These are phyloP conservation scores for Pterocles burchelli DNA, from an alignment of 2,113 vertebrate species.

Conservation along the genomic window DNA sequence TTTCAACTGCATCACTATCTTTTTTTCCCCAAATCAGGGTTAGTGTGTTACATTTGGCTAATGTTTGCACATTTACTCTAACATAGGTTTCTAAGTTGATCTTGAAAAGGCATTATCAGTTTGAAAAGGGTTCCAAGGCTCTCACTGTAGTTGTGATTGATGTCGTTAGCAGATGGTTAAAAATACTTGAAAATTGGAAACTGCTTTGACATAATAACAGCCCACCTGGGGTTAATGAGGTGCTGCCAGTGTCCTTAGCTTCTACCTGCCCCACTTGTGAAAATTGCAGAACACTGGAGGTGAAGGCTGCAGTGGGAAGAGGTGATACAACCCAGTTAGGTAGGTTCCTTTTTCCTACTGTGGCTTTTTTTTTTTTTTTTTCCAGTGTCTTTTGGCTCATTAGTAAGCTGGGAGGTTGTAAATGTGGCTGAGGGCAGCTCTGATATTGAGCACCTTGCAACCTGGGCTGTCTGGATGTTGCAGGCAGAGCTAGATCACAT, in stretches of 20 bases:
- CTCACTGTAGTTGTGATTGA: background rate
- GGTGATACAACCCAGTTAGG: background rate
- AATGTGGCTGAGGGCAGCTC: background rate
- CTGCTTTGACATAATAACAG: background rate
- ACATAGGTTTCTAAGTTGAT: background rate
- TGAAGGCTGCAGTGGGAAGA: background rate
- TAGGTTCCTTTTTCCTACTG: background rate
- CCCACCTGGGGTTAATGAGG: background rate
- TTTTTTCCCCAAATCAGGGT: background rate
- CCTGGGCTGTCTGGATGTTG: background rate
- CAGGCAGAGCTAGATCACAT: background rate
- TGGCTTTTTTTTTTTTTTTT: background rate
- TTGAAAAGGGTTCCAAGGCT: background rate
- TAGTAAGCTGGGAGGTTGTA: background rate
- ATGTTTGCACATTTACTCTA: background rate
- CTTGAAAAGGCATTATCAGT: background rate
- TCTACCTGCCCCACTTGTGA: background rate
- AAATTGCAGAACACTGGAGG: background rate
- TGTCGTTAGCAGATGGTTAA: background rate
- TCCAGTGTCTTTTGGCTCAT: background rate
- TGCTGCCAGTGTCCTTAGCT: background rate
- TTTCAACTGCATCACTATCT: background rate
- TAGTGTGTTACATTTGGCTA: background rate
- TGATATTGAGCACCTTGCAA: background rate
- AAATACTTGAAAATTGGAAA: background rate